These are phyloP conservation scores for Poecilia wingei DNA, from an alignment of 2,797 vertebrate genomes.

Conservation along the genomic window DNA sequence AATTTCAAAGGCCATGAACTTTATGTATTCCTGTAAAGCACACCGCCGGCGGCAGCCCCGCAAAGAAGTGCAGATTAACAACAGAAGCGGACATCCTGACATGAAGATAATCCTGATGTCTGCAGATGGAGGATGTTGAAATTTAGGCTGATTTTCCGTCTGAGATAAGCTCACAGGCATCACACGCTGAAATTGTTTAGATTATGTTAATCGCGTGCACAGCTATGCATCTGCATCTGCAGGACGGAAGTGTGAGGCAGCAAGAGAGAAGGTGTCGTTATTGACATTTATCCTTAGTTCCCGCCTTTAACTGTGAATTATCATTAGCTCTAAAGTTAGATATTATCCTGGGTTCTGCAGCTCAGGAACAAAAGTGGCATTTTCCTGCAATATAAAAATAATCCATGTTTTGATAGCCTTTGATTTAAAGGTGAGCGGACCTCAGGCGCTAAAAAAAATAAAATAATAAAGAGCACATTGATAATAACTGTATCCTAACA, in stretches of 20 bases:
- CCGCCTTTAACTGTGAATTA: slow-evolving; percentile 27
- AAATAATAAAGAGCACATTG: background rate
- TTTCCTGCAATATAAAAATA: slow-evolving; percentile 17
- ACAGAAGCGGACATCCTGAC: slow-evolving; percentile 53
- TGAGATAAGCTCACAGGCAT: slow-evolving; percentile 70
- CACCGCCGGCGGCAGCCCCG: slow-evolving; percentile 11
- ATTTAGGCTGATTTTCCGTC: slow-evolving; percentile 74
- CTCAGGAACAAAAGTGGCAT: slow-evolving; percentile 21
- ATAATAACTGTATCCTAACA: background rate
- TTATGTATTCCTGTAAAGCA: background rate
- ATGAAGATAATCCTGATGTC: slow-evolving; percentile 75
- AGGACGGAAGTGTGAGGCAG: slow-evolving; percentile 13
- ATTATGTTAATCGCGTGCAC: slow-evolving; percentile 71
- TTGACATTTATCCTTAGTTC: slow-evolving; percentile 8
- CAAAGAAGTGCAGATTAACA: slow-evolving; percentile 61
- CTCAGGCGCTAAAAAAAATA: background rate
- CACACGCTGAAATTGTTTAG: slow-evolving; percentile 67
- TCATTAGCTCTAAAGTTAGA: slow-evolving; percentile 15
- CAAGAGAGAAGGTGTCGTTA: slow-evolving; percentile 49
- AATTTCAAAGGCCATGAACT: background rate
- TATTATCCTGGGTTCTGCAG: slow-evolving; percentile 56
- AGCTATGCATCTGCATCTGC: background rate
- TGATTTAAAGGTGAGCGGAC: background rate
- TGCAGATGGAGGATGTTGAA: slow-evolving; percentile 76
- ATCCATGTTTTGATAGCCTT: slow-evolving; percentile 2